Conservation (phyloP, 2,888 invertebrate genomes). For the Orchesellides sinensis region DNA sequence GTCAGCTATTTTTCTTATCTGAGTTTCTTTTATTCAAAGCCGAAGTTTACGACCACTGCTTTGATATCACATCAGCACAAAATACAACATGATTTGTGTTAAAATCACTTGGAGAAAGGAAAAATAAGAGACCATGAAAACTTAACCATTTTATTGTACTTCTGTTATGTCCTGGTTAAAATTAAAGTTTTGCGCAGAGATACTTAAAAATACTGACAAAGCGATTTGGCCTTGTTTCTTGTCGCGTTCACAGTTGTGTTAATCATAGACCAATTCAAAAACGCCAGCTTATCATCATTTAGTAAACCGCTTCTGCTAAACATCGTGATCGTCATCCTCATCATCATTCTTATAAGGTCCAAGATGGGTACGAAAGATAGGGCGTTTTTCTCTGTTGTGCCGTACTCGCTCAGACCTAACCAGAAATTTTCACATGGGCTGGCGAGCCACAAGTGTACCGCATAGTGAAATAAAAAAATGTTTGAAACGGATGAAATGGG, state of each 20-base stretch:
- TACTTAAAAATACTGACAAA: constrained; percentile 12
- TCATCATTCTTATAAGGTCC: constrained; percentile 4
- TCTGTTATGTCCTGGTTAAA: no score
- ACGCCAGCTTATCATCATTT: background rate
- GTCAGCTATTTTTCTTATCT: no score
- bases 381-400: constrained; percentile 10
- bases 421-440: background rate
- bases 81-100: no score
- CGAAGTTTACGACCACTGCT: no score
- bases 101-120: no score
- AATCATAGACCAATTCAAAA: no score
- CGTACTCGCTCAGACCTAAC: background rate
- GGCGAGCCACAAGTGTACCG: background rate
- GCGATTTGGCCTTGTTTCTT: background rate
- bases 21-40: no score
- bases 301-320: background rate
- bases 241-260: background rate
- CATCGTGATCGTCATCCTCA: background rate
- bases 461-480: background rate
- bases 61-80: no score
- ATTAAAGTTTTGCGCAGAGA: background rate
- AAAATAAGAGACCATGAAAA: no score
- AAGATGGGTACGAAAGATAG: constrained; percentile 9
- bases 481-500: background rate
- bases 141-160: no score